Evolutionary conservation across 2,113 vertebrate genomes (phyloP), one percentile per base, ranked within the genome.

Genomic region (Motacilla alba): DNA sequence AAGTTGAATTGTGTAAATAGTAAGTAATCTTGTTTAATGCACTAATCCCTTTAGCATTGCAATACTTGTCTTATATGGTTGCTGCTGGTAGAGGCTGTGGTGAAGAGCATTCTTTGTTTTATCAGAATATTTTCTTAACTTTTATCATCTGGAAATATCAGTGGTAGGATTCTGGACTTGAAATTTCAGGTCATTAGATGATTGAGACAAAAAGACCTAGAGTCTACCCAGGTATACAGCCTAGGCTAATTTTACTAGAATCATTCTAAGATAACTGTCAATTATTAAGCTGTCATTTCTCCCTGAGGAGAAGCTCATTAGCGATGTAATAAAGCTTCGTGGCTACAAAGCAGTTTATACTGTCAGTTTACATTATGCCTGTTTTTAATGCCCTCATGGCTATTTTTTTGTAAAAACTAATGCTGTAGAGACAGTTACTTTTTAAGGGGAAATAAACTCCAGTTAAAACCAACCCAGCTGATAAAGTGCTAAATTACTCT

Each of bases 381-480:
- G n/a, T 28, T 77, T 83, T 80, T 22, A 50, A 21, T 22, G 11
- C 33, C 4, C 5, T 55, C 15, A 0, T 72, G 19, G 22, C 43
- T 60, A 1, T 41, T 86, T 72, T 72, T 80, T 86, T 85, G 3
- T 56, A 49, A 73, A 78, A 60, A 20, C 12, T 31, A 52, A 35
- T 68, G 26, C 18, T 77, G 13, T 50, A 24, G 19, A 69, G 18
- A n/a, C 24, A 46, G 6, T 66, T 62, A 1, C 15, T 33, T 93
- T 81, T 59, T 15, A 35, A 35, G 11, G 6, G 1, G 0, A 7
- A 30, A 67, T 41, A 53, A 31, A 3, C 0, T 4, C 37, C 10
- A 22, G 3, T 8, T 69, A 33, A 47, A 69, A 41, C 3, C 9
- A 87, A 4, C 9, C 13, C 23, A 49, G 16, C 31, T 89, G 22